Evolutionary conservation across 2,888 invertebrate species (phyloP).

Genomic region (Campoletis raptor): DNA sequence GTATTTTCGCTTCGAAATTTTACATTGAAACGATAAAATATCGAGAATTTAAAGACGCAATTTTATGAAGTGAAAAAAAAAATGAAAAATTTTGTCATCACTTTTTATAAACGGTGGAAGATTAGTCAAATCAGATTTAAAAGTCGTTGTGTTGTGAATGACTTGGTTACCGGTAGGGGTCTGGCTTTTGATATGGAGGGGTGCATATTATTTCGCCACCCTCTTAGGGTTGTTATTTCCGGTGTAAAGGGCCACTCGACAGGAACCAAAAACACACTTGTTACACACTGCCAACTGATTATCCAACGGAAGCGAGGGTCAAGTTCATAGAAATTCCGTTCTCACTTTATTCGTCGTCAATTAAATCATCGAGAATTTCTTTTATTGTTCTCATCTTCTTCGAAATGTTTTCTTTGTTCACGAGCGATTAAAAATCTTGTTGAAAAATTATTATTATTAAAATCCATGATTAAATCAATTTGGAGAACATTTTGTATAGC

Average conservation of each 20-base stretch:
- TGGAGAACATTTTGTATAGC: neutral
- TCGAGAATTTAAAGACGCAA: neutral
- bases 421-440: conserved; percentile 2
- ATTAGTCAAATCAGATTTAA: conserved; percentile 63
- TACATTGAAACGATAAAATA: neutral
- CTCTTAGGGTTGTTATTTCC: conserved; percentile 72
- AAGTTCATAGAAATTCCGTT: conserved; percentile 67
- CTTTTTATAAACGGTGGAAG: conserved; percentile 49
- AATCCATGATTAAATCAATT: neutral
- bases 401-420: conserved; percentile 10
- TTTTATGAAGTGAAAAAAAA: neutral
- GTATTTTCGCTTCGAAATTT: neutral
- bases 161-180: conserved; percentile 61
- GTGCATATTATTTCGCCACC: conserved; percentile 72
- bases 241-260: conserved; percentile 69
- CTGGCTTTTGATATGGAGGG: conserved; percentile 68
- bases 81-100: conserved; percentile 28
- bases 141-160: conserved; percentile 69
- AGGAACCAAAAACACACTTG: conserved; percentile 72
- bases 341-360: conserved; percentile 50
- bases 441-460: conserved; percentile 15
- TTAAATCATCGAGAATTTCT: conserved; percentile 50
- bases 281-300: conserved; percentile 69
- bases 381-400: conserved; percentile 49
- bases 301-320: conserved; percentile 70